Base-by-base conservation (phyloP, 2,888 invertebrate genomes). In the Noctua janthina region DNA sequence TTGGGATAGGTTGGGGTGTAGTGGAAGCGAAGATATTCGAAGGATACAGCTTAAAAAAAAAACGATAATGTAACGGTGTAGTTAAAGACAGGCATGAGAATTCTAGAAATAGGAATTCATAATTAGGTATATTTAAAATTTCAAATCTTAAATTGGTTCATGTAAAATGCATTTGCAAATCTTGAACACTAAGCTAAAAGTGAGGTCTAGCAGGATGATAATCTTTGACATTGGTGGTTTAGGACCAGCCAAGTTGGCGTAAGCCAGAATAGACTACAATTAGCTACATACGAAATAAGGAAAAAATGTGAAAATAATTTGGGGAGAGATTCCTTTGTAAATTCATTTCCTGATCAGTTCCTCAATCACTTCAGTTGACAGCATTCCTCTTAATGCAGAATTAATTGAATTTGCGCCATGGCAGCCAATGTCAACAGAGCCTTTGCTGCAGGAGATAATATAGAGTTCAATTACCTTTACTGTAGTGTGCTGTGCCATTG, bases 1-100 rank as follows among this genome's bases (percentile, higher is more conserved):
- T 82, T 69, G 39, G 79, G 39, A 62, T 69, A 83, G 69, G 69
- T 64, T 29, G 43, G 43, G 23, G 74, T 67, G 49, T 46, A 85
- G n/a, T 68, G 35, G 23, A 54, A 74, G 82, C 76, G 51, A 77
- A 23, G 74, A 69, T 68, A 46, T 68, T n/a, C 15, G n/a, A n/a
- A 46, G 68, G 15, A 46, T 43, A 8, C 8, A 10, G 46, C 46
- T 46, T 46, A 10, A 10, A 46, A 39, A 46, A 39, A 46, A 8
- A 43, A 43, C 43, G 43, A 10, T 43, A 10, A 8, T 43, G 10
- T 8, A 43, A 46, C 46, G 10, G 46, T 46, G 46, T 1, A 46
- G 10, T 46, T 46, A 10, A 46, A 46, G 46, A 43, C 5, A 43
- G 43, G 43, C 43, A 43, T 5, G 43, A 39, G 43, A 43, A 43